These are phyloP conservation scores for Grammomys surdaster DNA, from an alignment of 2,113 vertebrate genomes.

Conservation along the genomic window DNA sequence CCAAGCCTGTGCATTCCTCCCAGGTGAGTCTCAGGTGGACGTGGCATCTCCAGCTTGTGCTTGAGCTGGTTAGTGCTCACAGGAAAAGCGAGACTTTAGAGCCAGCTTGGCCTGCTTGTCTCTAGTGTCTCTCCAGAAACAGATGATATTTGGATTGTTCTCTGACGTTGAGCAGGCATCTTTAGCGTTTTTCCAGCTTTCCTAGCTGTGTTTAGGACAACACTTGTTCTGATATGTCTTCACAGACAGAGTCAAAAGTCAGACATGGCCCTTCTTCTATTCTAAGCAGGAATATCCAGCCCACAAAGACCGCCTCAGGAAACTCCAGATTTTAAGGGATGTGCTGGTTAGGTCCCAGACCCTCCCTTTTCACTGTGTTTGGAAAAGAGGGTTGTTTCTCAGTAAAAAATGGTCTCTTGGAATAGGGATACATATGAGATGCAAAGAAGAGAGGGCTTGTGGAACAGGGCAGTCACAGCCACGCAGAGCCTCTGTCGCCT, in stretches of 20 bases:
- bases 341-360: not conserved
- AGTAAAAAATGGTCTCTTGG: not conserved
- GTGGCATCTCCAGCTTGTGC: accelerated
- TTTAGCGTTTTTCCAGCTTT: not conserved
- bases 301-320: not conserved
- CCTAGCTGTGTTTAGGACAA: too few species aligned
- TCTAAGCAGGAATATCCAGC: not conserved
- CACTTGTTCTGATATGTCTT: not conserved
- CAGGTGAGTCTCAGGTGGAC: not conserved
- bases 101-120: not conserved
- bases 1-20: too few species aligned
- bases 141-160: not conserved
- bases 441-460: not conserved
- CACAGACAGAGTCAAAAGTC: not conserved
- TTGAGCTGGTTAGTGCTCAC: not conserved
- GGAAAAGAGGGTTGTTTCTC: not conserved
- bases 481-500: not conserved
- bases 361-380: not conserved
- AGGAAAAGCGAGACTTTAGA: not conserved
- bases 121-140: not conserved
- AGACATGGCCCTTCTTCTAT: not conserved
- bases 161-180: not conserved
- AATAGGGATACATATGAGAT: too few species aligned
- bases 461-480: not conserved
- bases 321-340: not conserved